Evolutionary conservation across 1,140 invertebrate genomes (phyloP), one percentile per base, ranked within the genome.

Genomic region (Ips typographus): DNA sequence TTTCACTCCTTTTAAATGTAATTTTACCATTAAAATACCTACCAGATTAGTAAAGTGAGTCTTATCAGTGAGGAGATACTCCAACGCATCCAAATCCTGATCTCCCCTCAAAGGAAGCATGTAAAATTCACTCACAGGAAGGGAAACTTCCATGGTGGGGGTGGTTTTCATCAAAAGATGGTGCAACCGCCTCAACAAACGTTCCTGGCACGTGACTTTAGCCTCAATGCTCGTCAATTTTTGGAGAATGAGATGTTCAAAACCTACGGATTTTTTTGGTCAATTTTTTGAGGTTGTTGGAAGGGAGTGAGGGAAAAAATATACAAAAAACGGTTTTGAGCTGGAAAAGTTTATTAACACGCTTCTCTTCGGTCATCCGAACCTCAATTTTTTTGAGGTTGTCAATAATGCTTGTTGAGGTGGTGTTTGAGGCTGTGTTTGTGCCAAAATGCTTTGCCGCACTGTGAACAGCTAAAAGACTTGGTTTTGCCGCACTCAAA

Each of bases 391-490:
- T 22, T 22, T 22, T 22, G 22, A 22, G 22, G 22, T 22, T 22
- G 22, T 22, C 22, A 22, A 22, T 22, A 22, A 22, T 22, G 22
- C 0, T 22, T 22, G 22, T 40, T 65, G 3, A 65, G 1, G 42
- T 70, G 68, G n/a, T 65, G 39, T 7, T 43, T 63, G 38, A 70
- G 68, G 22, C 44, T 65, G 53, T 70, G 62, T 56, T 70, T 70
- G 47, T 65, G 49, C 53, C 55, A 55, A 49, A 70, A 70, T 4
- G 47, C 7, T 42, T 60, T 70, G 22, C 72, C 72, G 74, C 81
- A 83, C 67, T 80, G 71, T 40, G 78, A 71, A 65, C 82, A 83
- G 40, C 78, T 71, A 66, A 81, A 83, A 38, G 77, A 79, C 3
- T 80, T 76, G 7, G 79, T 73, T 67, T 80, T 82, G 38, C 80